Base-by-base conservation (phyloP, 2,797 vertebrate species). In the Epinephelus coioides region DNA sequence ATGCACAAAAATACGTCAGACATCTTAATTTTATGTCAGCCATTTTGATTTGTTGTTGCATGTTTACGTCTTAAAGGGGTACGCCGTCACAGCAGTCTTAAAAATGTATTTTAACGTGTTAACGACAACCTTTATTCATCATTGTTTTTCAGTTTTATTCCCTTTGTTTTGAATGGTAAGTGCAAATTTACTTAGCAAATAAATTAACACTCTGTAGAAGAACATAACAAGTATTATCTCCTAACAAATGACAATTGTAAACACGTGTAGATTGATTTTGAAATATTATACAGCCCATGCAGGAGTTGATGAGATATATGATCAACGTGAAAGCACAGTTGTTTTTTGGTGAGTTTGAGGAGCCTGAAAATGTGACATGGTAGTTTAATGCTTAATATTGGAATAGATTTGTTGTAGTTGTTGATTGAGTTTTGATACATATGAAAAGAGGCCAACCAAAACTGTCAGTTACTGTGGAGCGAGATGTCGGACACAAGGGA, bases 71-170 rank as follows among this genome's bases (percentile, higher is more conserved):
- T 82, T 78, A 68, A 34, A 87, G n/a, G 51, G 76, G 83, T 74
- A 84, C 79, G 66, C 90, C 82, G 65, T 95, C 94, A 95, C 94
- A 90, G 73, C 86, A 92, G 94, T 98, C 96, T 97, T 97, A 97
- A 91, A 96, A 88, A 87, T 78, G 21, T 79, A 73, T 82, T 83
- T 79, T 79, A 77, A 82, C 84, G 79, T 91, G 89, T 91, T 93
- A 30, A 86, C 86, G 70, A 91, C 78, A 50, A 53, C 34, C 89
- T 92, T 84, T 79, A 91, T 89, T 91, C 69, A 18, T 78, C 30
- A 73, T 81, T 76, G 51, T 75, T 83, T 81, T 70, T 27, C 47
- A 62, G 18, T 78, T 91, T 92, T 92, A 91, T 94, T 86, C 66
- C 94, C 86, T 82, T 89, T 70, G 18, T 94, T 88, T 90, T 93